These are phyloP conservation scores for Pachyseris speciosa DNA, from an alignment of 64 coral and sea anemone species.

Conservation along the genomic window DNA sequence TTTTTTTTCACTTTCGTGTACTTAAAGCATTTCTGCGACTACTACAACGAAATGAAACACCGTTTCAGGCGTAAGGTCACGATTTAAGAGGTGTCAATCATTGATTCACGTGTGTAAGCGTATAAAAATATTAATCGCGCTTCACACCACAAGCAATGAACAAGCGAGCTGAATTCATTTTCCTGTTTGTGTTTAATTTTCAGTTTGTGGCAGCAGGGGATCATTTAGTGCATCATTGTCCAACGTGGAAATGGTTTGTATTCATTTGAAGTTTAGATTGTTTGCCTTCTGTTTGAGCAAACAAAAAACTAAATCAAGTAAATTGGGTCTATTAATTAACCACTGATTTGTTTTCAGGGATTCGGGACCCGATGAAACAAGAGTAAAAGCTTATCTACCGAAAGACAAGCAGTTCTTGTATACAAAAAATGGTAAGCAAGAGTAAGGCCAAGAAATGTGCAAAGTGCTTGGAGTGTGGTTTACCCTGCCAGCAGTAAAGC, in stretches of 20 bases:
- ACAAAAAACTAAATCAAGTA: background rate
- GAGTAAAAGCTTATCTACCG: conserved; percentile 86
- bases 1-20: background rate
- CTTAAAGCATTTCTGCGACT: background rate
- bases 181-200: background rate
- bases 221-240: conserved; percentile 97
- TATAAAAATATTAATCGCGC: no score
- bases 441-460: background rate
- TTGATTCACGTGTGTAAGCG: no score
- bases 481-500: no score
- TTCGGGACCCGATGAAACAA: conserved; percentile 85
- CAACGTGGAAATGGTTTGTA: conserved; percentile 98
- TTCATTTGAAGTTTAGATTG: background rate
- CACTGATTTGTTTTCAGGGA: conserved; percentile 33
- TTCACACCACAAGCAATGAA: no score
- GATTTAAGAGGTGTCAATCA: background rate
- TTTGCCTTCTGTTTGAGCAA: background rate
- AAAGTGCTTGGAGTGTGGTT: no score
- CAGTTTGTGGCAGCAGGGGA: conserved; percentile 99
- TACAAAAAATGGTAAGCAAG: conserved; percentile 86
- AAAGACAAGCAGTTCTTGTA: conserved; percentile 96
- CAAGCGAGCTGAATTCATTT: background rate
- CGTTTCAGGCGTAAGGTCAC: background rate
- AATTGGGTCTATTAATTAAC: background rate
- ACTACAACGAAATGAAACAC: background rate